These are phyloP conservation scores for Zapornia atra DNA, from an alignment of 2,113 vertebrate species.

Conservation along the genomic window DNA sequence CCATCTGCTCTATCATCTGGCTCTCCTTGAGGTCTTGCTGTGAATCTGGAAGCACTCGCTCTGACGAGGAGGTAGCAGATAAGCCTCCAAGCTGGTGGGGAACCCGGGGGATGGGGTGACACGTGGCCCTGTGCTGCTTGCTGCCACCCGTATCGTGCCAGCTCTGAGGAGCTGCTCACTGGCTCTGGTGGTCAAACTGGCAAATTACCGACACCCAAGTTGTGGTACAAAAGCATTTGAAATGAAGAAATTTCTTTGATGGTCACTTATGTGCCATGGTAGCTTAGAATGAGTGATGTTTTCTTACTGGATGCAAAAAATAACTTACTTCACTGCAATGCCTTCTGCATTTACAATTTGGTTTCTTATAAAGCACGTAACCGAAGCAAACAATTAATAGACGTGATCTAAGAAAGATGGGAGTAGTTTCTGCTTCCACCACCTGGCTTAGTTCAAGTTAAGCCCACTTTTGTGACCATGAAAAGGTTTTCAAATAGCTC, in stretches of 20 bases:
- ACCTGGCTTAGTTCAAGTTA: neutral
- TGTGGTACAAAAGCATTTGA: neutral
- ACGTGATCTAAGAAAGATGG: neutral
- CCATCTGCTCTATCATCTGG: constrained; percentile 92
- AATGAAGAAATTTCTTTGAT: neutral
- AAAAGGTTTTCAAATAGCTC: neutral
- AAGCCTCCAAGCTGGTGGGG: constrained; percentile 54
- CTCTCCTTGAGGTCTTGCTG: constrained; percentile 79
- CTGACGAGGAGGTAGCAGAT: constrained; percentile 45
- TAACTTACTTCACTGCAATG: neutral
- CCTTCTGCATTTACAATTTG: neutral
- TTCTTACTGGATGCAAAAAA: neutral
- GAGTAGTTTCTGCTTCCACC: neutral
- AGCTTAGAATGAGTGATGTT: neutral
- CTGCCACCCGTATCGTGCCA: neutral
- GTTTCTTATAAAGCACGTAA: neutral
- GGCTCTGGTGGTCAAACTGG: neutral
- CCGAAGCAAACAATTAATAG: neutral
- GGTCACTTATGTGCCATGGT: rapidly evolving
- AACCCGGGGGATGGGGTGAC: constrained; percentile 33
- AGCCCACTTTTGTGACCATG: neutral
- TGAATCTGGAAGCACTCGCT: constrained; percentile 68
- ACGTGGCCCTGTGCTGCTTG: neutral
- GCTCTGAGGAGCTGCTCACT: neutral
- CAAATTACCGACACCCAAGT: rapidly evolving